Evolutionary conservation across 2,797 vertebrate genomes (phyloP).

Genomic region (Phataginus tricuspis): DNA sequence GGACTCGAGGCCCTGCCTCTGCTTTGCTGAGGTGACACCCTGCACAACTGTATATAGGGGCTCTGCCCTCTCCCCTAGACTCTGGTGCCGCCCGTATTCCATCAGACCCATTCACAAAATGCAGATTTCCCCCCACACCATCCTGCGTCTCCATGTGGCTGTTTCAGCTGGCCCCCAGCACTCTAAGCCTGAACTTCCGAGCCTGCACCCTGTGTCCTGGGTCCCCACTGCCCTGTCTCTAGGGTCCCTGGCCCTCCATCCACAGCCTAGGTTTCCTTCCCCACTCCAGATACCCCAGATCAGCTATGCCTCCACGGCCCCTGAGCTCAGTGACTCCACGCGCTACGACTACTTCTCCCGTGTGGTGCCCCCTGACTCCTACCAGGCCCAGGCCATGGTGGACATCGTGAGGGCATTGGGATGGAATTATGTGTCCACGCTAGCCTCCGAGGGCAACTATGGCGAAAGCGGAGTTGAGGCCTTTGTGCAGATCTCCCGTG

Average conservation of each 20-base stretch:
- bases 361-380: slow-evolving; percentile 94
- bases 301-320: slow-evolving; percentile 95
- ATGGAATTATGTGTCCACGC: slow-evolving; percentile 95
- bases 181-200: neutral
- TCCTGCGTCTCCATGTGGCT: neutral
- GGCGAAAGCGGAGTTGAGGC: slow-evolving; percentile 95
- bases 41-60: rapidly evolving
- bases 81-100: neutral
- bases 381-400: slow-evolving; percentile 96
- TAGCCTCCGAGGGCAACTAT: slow-evolving; percentile 95
- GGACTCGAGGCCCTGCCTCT: too few relatives aligned
- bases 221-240: neutral
- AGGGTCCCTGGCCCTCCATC: neutral
- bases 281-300: slow-evolving; percentile 94
- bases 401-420: slow-evolving; percentile 93
- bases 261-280: neutral
- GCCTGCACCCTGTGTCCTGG: neutral
- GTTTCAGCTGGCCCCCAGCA: neutral
- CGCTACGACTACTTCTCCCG: slow-evolving; percentile 95
- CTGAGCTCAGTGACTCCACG: slow-evolving; percentile 94
- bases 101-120: neutral
- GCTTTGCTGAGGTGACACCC: neutral
- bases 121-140: neutral
- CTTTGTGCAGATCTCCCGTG: slow-evolving; percentile 94
- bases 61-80: neutral